Conservation (phyloP, 1,140 invertebrate genomes). For the Drosophila burlai region DNA sequence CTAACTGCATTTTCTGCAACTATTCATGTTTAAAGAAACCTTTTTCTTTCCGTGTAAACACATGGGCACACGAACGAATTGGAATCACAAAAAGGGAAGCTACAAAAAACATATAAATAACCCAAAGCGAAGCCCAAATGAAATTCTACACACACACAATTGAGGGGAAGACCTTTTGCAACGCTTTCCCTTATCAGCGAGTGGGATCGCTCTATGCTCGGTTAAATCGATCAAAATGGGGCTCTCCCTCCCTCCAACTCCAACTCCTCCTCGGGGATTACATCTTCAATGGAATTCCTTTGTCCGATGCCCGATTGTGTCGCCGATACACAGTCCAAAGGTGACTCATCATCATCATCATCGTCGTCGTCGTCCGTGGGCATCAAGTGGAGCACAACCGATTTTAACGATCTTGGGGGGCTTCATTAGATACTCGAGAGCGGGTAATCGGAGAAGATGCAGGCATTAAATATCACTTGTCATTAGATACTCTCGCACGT, state of each 20-base stretch:
- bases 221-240: slow-evolving; percentile 69
- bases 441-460: slow-evolving; percentile 60
- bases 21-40: no score
- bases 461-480: slow-evolving; percentile 57
- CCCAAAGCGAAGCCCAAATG: slow-evolving; percentile 33
- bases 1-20: not conserved
- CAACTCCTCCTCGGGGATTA: slow-evolving; percentile 44
- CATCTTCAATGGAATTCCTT: slow-evolving; percentile 78
- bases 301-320: slow-evolving; percentile 43
- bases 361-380: not conserved
- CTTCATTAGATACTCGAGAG: slow-evolving; percentile 65
- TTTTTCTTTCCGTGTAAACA: slow-evolving; percentile 7
- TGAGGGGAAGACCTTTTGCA: slow-evolving; percentile 55
- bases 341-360: slow-evolving; percentile 64
- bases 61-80: slow-evolving; percentile 13
- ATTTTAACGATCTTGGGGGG: slow-evolving; percentile 53
- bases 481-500: slow-evolving; percentile 53
- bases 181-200: slow-evolving; percentile 77
- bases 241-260: not conserved
- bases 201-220: slow-evolving; percentile 44
- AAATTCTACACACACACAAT: slow-evolving; percentile 57
- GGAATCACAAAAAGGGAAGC: slow-evolving; percentile 9
- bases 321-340: slow-evolving; percentile 34
- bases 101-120: slow-evolving; percentile 22
- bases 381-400: slow-evolving; percentile 45